Base-by-base conservation (phyloP, 2,113 vertebrate species). In the Cavia porcellus region DNA sequence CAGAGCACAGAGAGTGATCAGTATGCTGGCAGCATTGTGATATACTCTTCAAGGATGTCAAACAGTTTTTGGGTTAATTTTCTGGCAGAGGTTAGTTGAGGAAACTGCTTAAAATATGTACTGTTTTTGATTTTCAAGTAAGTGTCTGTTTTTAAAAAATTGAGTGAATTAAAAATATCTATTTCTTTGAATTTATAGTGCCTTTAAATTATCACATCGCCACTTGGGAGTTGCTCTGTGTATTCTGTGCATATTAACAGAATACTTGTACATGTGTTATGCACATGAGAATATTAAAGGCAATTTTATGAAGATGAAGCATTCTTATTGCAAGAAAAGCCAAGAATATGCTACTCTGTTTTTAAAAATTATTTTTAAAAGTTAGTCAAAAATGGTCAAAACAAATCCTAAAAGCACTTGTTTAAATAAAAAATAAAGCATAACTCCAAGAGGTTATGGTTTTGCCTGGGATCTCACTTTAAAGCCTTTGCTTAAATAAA, bases 31-130 rank as follows among this genome's bases (percentile, higher is more conserved):
- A 98, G 97, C 98, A 97, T 96, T 97, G 96, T 97, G 97, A 96
- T 97, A 50, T 15, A 94, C 95, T 91, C 24, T 94, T 98, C 97
- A 17, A 15, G 62, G 97, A 97, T 96, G 62, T 98, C 98, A 97
- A 95, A 98, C 97, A 97, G 94, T 96, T 98, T 96, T 93, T 85
- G 97, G 98, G 98, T 98, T 98, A 98, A 98, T 98, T 98, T 98
- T 98, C 98, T 98, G 98, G 98, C 97, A 98, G 95, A 96, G 97
- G 97, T 98, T 98, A 97, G 96, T 95, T 92, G 87, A 62, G 88
- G 55, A 97, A 96, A 96, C 96, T 82, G 96, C 95, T 98, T 98
- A 92, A 97, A 97, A 96, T 97, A 55, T 97, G 83, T 96, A 95
- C 92, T 95, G 86, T 85, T 95, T 96, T 91, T 94, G 87, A 93